A percentile compares a stretch with the other conserved stretches of the same genome.
These are phyloP conservation scores for Diabrotica virgifera DNA, from an alignment of 1,140 invertebrate species.

Conservation along the genomic window DNA sequence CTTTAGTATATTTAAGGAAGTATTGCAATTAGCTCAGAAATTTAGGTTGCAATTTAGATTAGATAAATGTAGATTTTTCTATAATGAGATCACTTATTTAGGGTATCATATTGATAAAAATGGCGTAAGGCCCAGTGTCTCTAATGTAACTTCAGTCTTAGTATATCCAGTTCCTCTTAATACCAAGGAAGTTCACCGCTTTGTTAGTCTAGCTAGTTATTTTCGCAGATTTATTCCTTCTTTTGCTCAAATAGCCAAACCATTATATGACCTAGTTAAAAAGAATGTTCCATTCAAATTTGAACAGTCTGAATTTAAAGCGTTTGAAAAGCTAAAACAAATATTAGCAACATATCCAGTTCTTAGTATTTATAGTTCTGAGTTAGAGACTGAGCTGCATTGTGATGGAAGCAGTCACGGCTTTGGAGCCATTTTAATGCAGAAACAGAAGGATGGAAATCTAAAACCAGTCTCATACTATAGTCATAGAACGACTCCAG, in stretches of 20 bases:
- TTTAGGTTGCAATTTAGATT: constrained; percentile 26
- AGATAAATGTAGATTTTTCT: constrained; percentile 16
- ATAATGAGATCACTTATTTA: constrained; percentile 25
- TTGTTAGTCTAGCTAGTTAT: constrained; percentile 25
- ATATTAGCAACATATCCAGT: too few species aligned
- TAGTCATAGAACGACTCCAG: constrained; percentile 38
- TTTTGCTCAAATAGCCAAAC: constrained; percentile 35
- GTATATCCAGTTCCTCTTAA: constrained; percentile 22
- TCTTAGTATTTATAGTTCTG: too few species aligned
- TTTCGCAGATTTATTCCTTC: constrained; percentile 33
- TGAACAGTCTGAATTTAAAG: too few species aligned
- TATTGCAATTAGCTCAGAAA: constrained; percentile 20
- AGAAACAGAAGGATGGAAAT: constrained; percentile 23
- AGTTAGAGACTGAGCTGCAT: too few species aligned
- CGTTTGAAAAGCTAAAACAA: too few species aligned
- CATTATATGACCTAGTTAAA: constrained; percentile 34
- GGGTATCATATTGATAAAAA: constrained; percentile 27
- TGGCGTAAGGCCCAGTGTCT: constrained; percentile 19
- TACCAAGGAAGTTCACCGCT: constrained; percentile 23
- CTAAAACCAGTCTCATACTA: constrained; percentile 46
- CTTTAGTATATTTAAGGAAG: constrained; percentile 20
- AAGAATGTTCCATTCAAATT: too few species aligned
- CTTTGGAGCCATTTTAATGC: constrained; percentile 17
- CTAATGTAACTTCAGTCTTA: constrained; percentile 22
- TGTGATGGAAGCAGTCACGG: constrained; percentile 33